Evolutionary conservation across 2,888 invertebrate genomes (phyloP).

Genomic region (Eupeodes luniger): DNA sequence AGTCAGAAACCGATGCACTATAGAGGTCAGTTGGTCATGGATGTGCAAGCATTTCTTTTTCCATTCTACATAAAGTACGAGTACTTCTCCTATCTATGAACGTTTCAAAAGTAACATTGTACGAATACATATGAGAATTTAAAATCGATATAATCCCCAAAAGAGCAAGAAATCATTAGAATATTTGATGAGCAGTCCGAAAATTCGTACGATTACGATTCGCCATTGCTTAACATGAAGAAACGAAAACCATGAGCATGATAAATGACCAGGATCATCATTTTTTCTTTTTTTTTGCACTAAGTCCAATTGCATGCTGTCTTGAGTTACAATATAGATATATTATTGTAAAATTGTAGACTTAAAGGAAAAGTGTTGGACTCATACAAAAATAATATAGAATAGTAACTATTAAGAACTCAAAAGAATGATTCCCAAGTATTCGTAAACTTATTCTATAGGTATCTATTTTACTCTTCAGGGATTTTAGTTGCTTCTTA

Average conservation of each 20-base stretch:
- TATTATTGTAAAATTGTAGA: not conserved
- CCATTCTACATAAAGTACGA: not conserved
- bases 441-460: too few relatives aligned
- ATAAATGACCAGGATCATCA: slow-evolving; percentile 68
- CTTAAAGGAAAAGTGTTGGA: not conserved
- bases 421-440: too few relatives aligned
- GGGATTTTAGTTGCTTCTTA: too few relatives aligned
- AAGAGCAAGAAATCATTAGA: slow-evolving; percentile 64
- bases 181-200: slow-evolving; percentile 70
- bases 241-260: slow-evolving; percentile 60
- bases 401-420: too few relatives aligned
- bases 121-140: too few relatives aligned
- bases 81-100: too few relatives aligned
- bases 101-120: too few relatives aligned
- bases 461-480: too few relatives aligned
- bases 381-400: not conserved
- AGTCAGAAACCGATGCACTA: not conserved
- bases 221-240: slow-evolving; percentile 37
- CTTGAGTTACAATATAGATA: not conserved
- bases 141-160: slow-evolving; percentile 46
- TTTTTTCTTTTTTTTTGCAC: slow-evolving; percentile 6
- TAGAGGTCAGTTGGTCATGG: slow-evolving; percentile 23
- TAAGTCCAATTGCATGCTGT: slow-evolving; percentile 7
- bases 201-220: slow-evolving; percentile 61
- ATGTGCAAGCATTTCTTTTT: not conserved